A percentile compares a stretch with the other conserved stretches of the same genome.
phyloP scores from a whole-genome alignment of 2,888 invertebrate species.

The Sphaerophoria taeniata region DNA sequence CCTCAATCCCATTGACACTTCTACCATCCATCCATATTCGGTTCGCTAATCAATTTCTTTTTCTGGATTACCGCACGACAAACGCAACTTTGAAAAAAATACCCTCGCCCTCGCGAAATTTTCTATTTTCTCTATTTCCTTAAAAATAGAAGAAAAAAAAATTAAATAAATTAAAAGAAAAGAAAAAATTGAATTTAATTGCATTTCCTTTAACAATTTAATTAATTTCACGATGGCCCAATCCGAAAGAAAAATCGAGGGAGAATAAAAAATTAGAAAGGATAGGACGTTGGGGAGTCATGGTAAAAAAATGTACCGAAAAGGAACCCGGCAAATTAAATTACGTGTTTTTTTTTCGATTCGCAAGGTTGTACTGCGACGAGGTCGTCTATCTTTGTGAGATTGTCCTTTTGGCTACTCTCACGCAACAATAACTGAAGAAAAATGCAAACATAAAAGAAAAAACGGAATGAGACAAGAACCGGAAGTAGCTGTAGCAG shows the following conservation, averaged over 20 bases:
- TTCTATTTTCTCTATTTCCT: neutral
- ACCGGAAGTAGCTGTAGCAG: conserved; percentile 47
- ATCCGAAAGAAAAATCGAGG: conserved; percentile 25
- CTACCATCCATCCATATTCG: conserved; percentile 39
- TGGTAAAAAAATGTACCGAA: conserved; percentile 45
- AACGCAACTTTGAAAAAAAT: conserved; percentile 1
- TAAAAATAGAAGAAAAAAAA: neutral
- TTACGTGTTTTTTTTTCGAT: conserved; percentile 48
- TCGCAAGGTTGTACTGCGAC: conserved; percentile 64
- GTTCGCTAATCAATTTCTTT: conserved; percentile 55
- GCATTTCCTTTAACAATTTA: conserved; percentile 69
- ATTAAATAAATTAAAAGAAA: conserved; percentile 60
- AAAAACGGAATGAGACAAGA: conserved; percentile 12
- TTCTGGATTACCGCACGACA: conserved; percentile 61
- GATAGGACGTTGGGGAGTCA: conserved; percentile 20
- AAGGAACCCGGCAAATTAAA: conserved; percentile 54
- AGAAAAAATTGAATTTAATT: conserved; percentile 70
- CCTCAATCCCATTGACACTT: conserved; percentile 71
- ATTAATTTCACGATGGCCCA: conserved; percentile 68
- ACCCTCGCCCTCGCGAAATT: conserved; percentile 16
- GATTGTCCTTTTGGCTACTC: conserved; percentile 43
- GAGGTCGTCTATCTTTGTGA: conserved; percentile 13
- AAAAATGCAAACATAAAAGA: conserved; percentile 4
- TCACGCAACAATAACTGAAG: conserved; percentile 57
- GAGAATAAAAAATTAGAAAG: conserved; percentile 26